Evolutionary conservation across 2,888 invertebrate species (phyloP), one percentile per base, ranked within the genome.

Genomic region (Crematogaster levior): DNA sequence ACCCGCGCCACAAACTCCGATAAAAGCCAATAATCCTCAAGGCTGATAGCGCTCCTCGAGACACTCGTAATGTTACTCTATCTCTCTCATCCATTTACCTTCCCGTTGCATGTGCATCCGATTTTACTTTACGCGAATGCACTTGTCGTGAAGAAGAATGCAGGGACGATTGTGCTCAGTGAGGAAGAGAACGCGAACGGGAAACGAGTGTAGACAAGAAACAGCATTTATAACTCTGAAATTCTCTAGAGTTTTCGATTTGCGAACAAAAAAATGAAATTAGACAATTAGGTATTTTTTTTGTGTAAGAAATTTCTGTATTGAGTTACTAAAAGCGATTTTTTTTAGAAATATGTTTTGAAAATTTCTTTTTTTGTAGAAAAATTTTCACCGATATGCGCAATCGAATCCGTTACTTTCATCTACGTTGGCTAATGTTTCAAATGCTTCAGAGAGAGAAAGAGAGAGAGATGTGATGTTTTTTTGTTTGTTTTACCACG

Each of bases 21-120:
- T 92, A 92, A 92, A 92, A 91, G 93, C 91, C 92, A 92, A 92
- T 92, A 92, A 92, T 92, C 91, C 91, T 83, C 86, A 81, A 74
- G 82, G 87, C 88, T 90, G 89, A 92, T 91, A 88, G 91, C 90
- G 91, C 90, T 88, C 84, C 83, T 86, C 84, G 58, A 4, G n/a
- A 3, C 27, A 10, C 72, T 77, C 65, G 72, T 56, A 43, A 63
- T 48, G 37, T 63, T 72, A 53, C n/a, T 21, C 61, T 70, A 63
- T 43, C 21, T 0, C 37, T 46, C 70, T 40, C 65, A 3, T 18
- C 15, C 40, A 6, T 12, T 43, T 34, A 18, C 18, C 21, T 60
- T 40, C 12, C 21, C 37, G n/a, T 15, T 48, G 27, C 12, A 27
- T 43, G 30, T 56, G 43, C 68, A 68, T 24, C 3, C 43, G 30